Evolutionary conservation across 2,797 vertebrate species (phyloP), one percentile per base, ranked within the genome.

Genomic region (Platalea minor): DNA sequence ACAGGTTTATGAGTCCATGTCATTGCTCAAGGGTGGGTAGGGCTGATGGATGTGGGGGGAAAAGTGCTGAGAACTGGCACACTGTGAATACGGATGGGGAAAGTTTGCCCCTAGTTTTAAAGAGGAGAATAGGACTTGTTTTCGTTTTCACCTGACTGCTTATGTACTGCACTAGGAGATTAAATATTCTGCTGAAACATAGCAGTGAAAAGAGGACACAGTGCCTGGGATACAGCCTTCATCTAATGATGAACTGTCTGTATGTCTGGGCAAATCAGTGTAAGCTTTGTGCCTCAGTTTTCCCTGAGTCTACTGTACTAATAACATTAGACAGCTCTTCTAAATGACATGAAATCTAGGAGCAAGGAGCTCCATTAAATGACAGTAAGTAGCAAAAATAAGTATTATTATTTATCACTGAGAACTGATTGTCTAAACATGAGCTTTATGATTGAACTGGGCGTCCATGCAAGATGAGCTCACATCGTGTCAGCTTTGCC

Each of bases 201-300:
- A 79, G n/a, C 60, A 67, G 54, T 1, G 1, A 57, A 96, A 96
- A 76, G 77, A 85, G 74, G 70, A 70, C 86, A 50, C n/a, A 21
- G 61, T 41, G 74, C 56, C 72, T 5, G 4, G 45, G 59, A 81
- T 39, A 19, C 59, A 77, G 88, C 56, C 51, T 41, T 76, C 45
- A 3, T 84, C 72, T 88, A 50, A 37, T 31, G 54, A 67, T 78
- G 90, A 94, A 93, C 59, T 95, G 84, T 93, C 80, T 74, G 56
- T 78, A 76, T 91, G 96, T 95, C 95, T 85, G 28, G 25, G 41
- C 51, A 93, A 69, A 96, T 96, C 90, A 96, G 56, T 91, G 93
- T 95, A 84, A 94, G 59, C 77, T 81, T 59, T 2, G n/a, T 85
- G 85, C 88, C 93, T 96, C 93, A 93, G 94, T 94, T 96, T 93